Conservation (phyloP, 2,888 invertebrate genomes). For the Nomada flava region DNA sequence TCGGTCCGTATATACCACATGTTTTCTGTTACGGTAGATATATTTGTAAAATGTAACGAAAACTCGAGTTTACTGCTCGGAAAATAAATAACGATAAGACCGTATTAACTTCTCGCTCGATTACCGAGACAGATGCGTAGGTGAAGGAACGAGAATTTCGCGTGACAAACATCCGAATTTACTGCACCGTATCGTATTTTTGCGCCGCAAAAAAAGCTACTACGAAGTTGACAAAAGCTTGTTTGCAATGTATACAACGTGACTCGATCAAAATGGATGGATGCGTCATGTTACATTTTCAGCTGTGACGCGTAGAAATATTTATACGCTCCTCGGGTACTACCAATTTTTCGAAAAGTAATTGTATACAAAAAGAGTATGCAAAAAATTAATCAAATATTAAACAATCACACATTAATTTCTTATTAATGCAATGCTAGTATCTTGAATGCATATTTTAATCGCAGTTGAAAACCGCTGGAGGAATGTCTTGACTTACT, state of each 20-base stretch:
- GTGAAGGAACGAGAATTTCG: too few species aligned
- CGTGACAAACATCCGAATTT: too few species aligned
- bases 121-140: too few species aligned
- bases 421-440: neutral
- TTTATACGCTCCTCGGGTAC: neutral
- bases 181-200: neutral
- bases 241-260: constrained; percentile 6
- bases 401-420: neutral
- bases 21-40: too few species aligned
- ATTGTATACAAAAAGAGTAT: neutral
- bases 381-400: neutral
- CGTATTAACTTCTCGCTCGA: too few species aligned
- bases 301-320: neutral
- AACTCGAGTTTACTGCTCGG: too few species aligned
- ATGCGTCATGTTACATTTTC: constrained; percentile 19
- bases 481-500: neutral
- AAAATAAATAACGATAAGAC: too few species aligned
- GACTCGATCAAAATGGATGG: constrained; percentile 10
- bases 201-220: neutral
- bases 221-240: constrained; percentile 19
- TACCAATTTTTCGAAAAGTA: neutral
- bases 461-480: too few species aligned
- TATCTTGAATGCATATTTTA: neutral
- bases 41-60: too few species aligned
- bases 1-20: too few species aligned